Base-by-base conservation (phyloP, 2,113 vertebrate species). In the Probosciger aterrimus region DNA sequence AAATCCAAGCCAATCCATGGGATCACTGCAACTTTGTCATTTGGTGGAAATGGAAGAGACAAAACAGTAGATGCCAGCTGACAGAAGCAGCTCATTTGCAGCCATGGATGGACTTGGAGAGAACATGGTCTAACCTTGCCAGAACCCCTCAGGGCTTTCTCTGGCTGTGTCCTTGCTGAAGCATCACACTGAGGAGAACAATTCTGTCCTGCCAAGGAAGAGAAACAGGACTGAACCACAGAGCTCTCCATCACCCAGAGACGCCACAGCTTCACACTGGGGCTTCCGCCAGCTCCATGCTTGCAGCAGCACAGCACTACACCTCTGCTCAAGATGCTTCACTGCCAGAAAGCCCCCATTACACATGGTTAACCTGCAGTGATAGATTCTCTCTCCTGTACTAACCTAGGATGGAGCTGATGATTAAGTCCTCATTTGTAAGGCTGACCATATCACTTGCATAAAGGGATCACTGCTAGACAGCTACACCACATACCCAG, bases 401-500 rank as follows among this genome's bases (percentile, higher is more conserved):
- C 37, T 81, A 86, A 92, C 59, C 75, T 25, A 18, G 22, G 24
- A 8, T 0, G 65, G 47, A 39, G 27, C 44, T 41, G 16, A 41
- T 47, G 69, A 82, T 75, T 95, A 93, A 93, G 82, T 31, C 77
- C 86, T 63, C 44, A 18, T 86, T 70, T 74, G 60, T 39, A 64
- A 71, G 52, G 90, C 92, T 91, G 59, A 68, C 55, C 76, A 50
- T 83, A 76, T 35, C 75, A 68, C 71, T 18, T 69, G 71, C 78
- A 53, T 46, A 86, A 85, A 78, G 62, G 88, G 50, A 91, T 86
- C 6, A 0, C 86, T 60, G 83, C 86, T 77, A 94, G 88, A 90
- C 82, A 92, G 71, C 53, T 70, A 77, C 39, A 95, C 67, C 86
- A 64, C 86, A 86, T 77, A 93, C 65, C 65, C 93, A 93, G 94